Percentiles rank a stretch among this genome's conserved stretches.
These are phyloP conservation scores for Odontocolon sp. DNA, from an alignment of 2,888 invertebrate species.

Conservation along the genomic window DNA sequence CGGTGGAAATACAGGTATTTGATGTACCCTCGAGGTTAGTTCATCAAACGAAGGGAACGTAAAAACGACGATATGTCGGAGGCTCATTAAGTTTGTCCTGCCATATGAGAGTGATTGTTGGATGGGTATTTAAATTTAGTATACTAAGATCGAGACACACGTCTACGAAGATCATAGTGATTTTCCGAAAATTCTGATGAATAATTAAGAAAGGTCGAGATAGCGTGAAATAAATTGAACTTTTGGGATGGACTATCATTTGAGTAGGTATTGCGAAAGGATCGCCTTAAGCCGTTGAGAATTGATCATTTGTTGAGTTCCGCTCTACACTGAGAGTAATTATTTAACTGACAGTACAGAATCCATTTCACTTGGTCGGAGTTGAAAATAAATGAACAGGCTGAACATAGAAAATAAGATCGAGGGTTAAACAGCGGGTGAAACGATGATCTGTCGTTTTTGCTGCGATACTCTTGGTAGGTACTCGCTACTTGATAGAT, in stretches of 20 bases:
- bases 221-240: not conserved
- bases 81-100: no score
- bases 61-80: not conserved
- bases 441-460: constrained; percentile 22
- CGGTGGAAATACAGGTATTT: constrained; percentile 4
- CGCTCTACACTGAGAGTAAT: not conserved
- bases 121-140: no score
- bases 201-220: no score
- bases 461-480: not conserved
- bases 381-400: constrained; percentile 21
- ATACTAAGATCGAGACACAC: no score
- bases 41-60: not conserved
- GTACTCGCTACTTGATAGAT: constrained; percentile 28
- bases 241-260: not conserved
- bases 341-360: constrained; percentile 15
- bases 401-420: not conserved
- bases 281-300: constrained; percentile 17
- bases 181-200: no score
- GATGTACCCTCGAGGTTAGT: no score
- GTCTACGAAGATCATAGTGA: no score
- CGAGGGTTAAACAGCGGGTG: not conserved
- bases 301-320: constrained; percentile 38
- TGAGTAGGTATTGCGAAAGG: not conserved
- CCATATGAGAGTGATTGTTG: no score
- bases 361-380: not conserved